Base-by-base conservation (phyloP, 2,113 vertebrate genomes). In the Seriola rivoliana region DNA sequence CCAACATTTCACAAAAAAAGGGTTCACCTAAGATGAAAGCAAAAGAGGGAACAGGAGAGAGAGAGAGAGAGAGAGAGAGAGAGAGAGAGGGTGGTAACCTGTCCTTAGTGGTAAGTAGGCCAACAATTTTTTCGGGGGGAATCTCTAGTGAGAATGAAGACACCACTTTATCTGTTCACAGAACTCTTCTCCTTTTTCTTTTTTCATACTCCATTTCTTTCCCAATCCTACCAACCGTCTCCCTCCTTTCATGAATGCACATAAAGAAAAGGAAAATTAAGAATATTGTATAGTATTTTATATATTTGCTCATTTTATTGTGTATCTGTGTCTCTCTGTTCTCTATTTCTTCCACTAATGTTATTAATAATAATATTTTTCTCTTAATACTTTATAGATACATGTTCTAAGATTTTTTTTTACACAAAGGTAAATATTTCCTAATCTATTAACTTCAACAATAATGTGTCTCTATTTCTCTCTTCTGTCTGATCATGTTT, bases 41-140 rank as follows among this genome's bases (percentile, higher is more conserved):
- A 40, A 58, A 81, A 36, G 48, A 48, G 40, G 11, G 34, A 78
- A 70, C n/a, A 77, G 21, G 2, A n/a, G 42, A 72, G 76, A 21
- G 1, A n/a, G 42, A 72, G 76, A 75, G 74, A 65, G 38, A 23
- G 2, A n/a, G 42, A 72, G 76, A 75, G 74, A 65, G 38, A 23
- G 2, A n/a, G 42, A 72, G 76, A 75, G 74, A 65, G 38, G 4
- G 44, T n/a, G 46, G 17, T 60, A 85, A 88, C 70, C 68, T 81
- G 78, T 74, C 75, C 73, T 70, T 78, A 78, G 64, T 71, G 48
- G 60, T 81, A 93, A 86, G 78, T 92, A 92, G 89, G 90, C 66
- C 87, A 91, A n/a, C 8, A 1, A 6, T 64, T 72, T 81, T 23
- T 40, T 23, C 29, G 44, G 34, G 14, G 75, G 60, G 78, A 82